Base-by-base conservation (phyloP, 2,113 vertebrate species). In the Stigmatopora nigra region DNA sequence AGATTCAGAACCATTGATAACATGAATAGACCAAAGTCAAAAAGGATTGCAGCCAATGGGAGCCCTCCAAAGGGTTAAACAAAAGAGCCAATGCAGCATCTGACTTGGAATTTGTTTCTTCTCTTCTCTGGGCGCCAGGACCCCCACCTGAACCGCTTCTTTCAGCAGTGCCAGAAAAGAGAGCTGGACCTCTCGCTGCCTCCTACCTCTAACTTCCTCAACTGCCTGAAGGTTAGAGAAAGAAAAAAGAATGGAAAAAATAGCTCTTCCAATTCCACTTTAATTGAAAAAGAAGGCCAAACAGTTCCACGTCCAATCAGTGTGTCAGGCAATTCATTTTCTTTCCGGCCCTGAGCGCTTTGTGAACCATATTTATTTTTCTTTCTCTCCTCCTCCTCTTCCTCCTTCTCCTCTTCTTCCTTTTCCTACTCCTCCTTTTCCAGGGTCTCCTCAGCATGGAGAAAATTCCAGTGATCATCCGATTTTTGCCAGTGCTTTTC, bases 151-250 rank as follows among this genome's bases (percentile, higher is more conserved):
- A 97, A 94, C 65, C 87, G 89, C 57, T 99, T 98, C 89, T 98
- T 99, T 88, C 91, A 90, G 84, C 92, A 98, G 90, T 99, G 97
- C 92, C 95, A 99, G 89, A 96, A 94, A 86, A 91, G 93, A 88
- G 93, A 98, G 86, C 89, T 89, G 65, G 93, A 94, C 83, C 84
- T 93, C 65, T 94, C 93, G 63, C 89, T 91, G 74, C 90, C 92
- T 78, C 93, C 93, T 93, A 94, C 95, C 92, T 93, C 93, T 68
- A 90, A 89, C 76, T 97, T 98, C 67, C 64, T 96, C 74, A 92
- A 78, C 77, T 94, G 93, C 81, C 91, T 96, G 82, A 95, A 97
- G 95, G 97, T 99, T 90, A 89, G 75, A 64, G 25, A 31, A 31
- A 31, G 25, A 31, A 31, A 31, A 9, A 20, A 71, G n/a, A n/a